A percentile compares a stretch with the other conserved stretches of the same genome.
Evolutionary conservation across 2,797 vertebrate genomes (phyloP).

Genomic region (Vultur gryphus): DNA sequence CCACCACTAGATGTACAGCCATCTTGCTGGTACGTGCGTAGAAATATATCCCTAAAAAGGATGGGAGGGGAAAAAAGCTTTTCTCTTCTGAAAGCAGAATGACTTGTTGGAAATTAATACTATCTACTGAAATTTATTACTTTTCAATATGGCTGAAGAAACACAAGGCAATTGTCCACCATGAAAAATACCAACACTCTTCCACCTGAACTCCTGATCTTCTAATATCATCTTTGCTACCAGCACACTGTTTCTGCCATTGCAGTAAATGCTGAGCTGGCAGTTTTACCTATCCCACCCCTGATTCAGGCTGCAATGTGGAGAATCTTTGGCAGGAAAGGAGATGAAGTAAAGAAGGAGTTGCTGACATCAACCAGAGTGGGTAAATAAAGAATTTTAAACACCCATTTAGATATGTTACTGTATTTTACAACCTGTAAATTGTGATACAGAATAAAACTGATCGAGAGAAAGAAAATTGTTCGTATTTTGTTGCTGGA

Average conservation of each 20-base stretch:
- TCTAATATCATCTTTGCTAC: neutral
- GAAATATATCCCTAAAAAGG: neutral
- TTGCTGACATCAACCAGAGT: neutral
- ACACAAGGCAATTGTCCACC: neutral
- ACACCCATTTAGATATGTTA: neutral
- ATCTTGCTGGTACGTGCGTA: fast-evolving
- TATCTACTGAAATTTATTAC: neutral
- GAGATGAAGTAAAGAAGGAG: neutral
- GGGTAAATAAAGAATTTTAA: neutral
- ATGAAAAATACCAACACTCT: neutral
- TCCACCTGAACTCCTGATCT: neutral
- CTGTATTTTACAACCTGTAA: neutral
- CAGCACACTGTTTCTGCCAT: neutral
- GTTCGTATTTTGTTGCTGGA: neutral
- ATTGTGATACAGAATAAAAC: neutral
- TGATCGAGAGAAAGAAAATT: neutral
- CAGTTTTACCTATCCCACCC: neutral
- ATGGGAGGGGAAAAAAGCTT: neutral
- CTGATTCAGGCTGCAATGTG: neutral
- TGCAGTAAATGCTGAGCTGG: neutral
- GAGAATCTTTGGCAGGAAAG: neutral
- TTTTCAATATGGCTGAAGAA: neutral
- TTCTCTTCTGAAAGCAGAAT: neutral
- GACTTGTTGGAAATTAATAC: neutral
- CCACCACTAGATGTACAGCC: neutral